Evolutionary conservation across 2,113 vertebrate species (phyloP), one percentile per base, ranked within the genome.

Genomic region (Halichoeres trimaculatus): DNA sequence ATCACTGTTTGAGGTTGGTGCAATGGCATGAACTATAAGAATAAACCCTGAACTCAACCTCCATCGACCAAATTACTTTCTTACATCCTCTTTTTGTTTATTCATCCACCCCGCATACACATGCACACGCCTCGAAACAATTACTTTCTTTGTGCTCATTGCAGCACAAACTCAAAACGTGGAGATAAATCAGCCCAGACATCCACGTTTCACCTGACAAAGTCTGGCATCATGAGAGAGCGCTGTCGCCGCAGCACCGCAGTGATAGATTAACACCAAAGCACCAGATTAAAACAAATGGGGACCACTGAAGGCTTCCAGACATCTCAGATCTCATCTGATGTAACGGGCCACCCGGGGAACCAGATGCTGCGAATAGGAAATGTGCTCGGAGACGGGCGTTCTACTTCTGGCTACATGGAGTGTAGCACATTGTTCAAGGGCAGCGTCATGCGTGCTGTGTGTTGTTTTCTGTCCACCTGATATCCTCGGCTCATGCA

Each of bases 251-350:
- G 43, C 43, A 19, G 43, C 43, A 45, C 20, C 53, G 1, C 26
- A 26, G 45, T 79, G 79, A 85, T 61, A 10, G 62, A 85, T 80
- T 66, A 70, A 70, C 52, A 66, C 52, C 67, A 54, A 34, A 64
- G 57, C 7, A 41, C 2, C 57, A 79, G 80, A 85, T 85, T 81
- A 76, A 76, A 82, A 77, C 70, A 70, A 70, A 76, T 47, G 51
- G 45, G 52, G 43, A 51, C 61, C 43, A 0, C 19, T 24, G 59
- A 80, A 76, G 55, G 80, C 76, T 83, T 80, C 65, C 77, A 86
- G 74, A 78, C 75, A 69, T 65, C 69, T 69, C 26, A 2, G 19
- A 61, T 77, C 72, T 69, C 75, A 60, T 66, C 69, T 80, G 80
- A 83, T 63, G 69, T 66, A 61, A 56, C 65, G 0, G 74, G 56